phyloP scores from a whole-genome alignment of 2,888 invertebrate species.

The Dryobota labecula region DNA sequence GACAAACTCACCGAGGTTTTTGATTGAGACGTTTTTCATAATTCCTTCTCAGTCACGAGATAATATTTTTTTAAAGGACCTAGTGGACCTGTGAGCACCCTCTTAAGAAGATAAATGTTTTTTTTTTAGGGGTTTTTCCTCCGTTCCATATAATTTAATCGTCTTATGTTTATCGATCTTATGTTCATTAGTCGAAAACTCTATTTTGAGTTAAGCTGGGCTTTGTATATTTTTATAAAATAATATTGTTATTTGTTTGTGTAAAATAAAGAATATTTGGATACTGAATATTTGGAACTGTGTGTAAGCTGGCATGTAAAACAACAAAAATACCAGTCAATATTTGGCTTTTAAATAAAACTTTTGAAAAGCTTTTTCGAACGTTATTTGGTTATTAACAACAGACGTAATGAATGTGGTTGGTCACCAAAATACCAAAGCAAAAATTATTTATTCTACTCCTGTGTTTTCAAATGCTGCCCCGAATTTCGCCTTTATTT shows the following conservation, averaged over 20 bases:
- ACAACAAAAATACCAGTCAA: not conserved
- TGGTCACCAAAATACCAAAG: not conserved
- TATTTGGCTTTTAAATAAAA: not conserved
- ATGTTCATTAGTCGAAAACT: not conserved
- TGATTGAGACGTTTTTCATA: too few relatives aligned
- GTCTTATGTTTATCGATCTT: too few relatives aligned
- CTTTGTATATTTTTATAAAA: not conserved
- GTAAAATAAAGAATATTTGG: not conserved
- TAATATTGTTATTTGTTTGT: not conserved
- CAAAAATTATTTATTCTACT: not conserved
- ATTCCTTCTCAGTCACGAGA: too few relatives aligned
- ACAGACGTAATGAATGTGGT: not conserved
- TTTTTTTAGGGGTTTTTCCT: too few relatives aligned
- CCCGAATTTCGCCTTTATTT: constrained; percentile 21
- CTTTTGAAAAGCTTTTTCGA: not conserved
- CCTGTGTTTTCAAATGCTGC: not conserved
- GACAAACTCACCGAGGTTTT: too few relatives aligned
- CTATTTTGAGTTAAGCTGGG: not conserved
- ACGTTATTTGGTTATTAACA: not conserved
- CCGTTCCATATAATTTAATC: too few relatives aligned
- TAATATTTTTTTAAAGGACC: too few relatives aligned
- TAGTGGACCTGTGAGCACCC: too few relatives aligned
- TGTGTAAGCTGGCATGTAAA: not conserved
- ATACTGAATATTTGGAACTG: not conserved
- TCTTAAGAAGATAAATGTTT: too few relatives aligned